Base-by-base conservation (phyloP, 2,888 invertebrate species). In the Lingula anatina region DNA sequence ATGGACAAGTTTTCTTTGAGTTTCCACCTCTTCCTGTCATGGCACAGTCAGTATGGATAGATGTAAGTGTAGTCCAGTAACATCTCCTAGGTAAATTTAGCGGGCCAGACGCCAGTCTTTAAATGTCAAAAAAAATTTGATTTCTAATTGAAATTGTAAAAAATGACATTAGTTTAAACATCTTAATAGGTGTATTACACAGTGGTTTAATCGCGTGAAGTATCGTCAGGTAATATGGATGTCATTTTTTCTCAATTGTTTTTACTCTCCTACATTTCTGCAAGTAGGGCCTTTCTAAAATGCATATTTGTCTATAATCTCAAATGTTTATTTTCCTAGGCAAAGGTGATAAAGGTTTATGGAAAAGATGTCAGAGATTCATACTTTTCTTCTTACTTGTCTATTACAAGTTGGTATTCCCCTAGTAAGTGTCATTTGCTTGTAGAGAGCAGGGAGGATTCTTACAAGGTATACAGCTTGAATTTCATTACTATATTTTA, bases 351-450 rank as follows among this genome's bases (percentile, higher is more conserved):
- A 15, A 38, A 41, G 43, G 35, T 56, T 9, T 46, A 37, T 5
- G 44, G 41, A 15, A 35, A 38, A 21, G 20, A 26, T 9, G 48
- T 48, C 12, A 7, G 15, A 7, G 44, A 50, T 20, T 15, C 39
- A 15, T 51, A 56, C 42, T 36, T 54, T n/a, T 48, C 57, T 35
- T 46, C 44, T 24, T 49, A 56, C 44, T 41, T 47, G 46, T 46
- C 51, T 18, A 26, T 57, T 5, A 45, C 31, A n/a, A 46, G 51
- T 26, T 57, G 55, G 55, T 54, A 56, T 36, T 54, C 55, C 3
- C 56, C 55, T 9, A 56, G 53, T 31, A 42, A 45, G 15, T 57
- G 57, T 46, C 57, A 57, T 41, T 20, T 54, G 5, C 46, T 56
- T 20, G 43, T 53, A 2, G 50, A 56, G 26, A 23, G 40, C 37